phyloP scores from a whole-genome alignment of 1,140 invertebrate species.

The Dendrolimus punctatus region DNA sequence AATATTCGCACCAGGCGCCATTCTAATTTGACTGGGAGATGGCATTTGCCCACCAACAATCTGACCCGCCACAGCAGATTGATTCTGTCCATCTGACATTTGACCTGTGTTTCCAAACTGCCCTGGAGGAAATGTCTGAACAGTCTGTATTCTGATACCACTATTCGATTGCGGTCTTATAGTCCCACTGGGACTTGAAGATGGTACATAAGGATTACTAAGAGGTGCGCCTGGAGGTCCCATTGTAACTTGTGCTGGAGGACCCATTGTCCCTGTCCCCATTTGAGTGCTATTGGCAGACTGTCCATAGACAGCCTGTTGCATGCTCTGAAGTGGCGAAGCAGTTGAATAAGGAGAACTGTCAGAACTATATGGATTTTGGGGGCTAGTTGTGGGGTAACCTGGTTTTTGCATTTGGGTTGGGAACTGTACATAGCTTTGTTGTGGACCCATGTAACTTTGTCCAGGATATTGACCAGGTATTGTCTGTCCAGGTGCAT shows the following conservation, averaged over 20 bases:
- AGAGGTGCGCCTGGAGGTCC: no score
- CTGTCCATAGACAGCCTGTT: constrained; percentile 53
- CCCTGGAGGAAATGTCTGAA: constrained; percentile 54
- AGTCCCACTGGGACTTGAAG: constrained; percentile 36
- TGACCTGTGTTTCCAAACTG: constrained; percentile 24
- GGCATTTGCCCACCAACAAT: constrained; percentile 34
- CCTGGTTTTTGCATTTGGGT: constrained; percentile 36
- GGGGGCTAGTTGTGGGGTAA: constrained; percentile 30
- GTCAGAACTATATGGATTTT: constrained; percentile 29
- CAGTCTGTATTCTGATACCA: constrained; percentile 53
- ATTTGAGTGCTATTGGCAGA: constrained; percentile 32
- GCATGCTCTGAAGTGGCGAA: constrained; percentile 57
- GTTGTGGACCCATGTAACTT: constrained; percentile 34
- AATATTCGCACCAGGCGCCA: constrained; percentile 40
- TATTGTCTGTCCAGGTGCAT: constrained; percentile 21
- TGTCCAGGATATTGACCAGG: constrained; percentile 37
- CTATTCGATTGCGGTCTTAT: constrained; percentile 41
- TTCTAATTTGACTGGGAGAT: constrained; percentile 41
- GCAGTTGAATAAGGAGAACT: constrained; percentile 39
- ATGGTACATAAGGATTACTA: constrained; percentile 25
- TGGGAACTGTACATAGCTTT: constrained; percentile 39
- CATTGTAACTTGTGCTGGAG: constrained; percentile 28
- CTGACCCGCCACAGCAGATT: constrained; percentile 21
- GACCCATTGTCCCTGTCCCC: constrained; percentile 44
- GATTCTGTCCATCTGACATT: constrained; percentile 3